Conservation (phyloP, 2,113 vertebrate genomes). For the Mungos mungo region DNA sequence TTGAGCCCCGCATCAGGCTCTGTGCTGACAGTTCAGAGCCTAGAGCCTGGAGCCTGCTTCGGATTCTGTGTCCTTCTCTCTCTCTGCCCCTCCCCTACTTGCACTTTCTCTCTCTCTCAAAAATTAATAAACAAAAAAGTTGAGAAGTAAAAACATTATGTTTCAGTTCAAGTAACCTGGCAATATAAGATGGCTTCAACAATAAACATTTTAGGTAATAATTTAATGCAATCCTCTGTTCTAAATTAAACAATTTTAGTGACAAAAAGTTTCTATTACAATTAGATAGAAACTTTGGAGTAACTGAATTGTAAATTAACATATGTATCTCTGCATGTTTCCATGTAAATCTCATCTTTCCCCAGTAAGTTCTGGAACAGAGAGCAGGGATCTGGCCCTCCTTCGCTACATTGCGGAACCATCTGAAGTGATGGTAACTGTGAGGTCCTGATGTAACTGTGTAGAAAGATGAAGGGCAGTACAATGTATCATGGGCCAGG, state of each 20-base stretch:
- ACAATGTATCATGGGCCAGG: not conserved
- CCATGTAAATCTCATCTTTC: not conserved
- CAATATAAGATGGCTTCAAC: not conserved
- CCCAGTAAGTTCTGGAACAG: not conserved
- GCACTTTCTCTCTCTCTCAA: too few species aligned
- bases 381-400: not conserved
- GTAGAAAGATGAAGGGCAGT: not conserved
- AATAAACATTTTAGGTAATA: not conserved
- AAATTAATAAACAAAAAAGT: too few species aligned
- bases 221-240: conserved; percentile 27
- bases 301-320: not conserved
- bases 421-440: not conserved
- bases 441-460: not conserved
- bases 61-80: not conserved
- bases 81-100: too few species aligned
- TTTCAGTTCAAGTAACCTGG: not conserved
- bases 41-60: not conserved
- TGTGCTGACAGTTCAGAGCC: too few species aligned
- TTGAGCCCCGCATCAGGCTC: too few species aligned
- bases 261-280: not conserved
- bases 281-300: not conserved
- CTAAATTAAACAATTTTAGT: not conserved
- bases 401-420: not conserved
- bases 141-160: not conserved
- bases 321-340: not conserved